Conservation (phyloP, 2,113 vertebrate species). For the Peromyscus polionotus region DNA sequence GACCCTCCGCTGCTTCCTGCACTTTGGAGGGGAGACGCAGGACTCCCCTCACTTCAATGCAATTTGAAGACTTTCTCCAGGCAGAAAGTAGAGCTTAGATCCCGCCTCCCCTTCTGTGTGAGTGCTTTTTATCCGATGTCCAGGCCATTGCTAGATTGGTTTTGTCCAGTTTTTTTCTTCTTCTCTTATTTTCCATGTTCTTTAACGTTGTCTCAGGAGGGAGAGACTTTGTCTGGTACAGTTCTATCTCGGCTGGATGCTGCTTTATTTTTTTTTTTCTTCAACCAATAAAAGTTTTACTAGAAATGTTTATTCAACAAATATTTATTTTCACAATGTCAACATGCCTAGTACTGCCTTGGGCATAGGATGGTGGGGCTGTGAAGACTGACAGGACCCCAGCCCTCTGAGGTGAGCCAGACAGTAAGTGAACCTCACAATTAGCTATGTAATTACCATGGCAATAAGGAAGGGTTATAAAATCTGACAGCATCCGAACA, state of each 20-base stretch:
- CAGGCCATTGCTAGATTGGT: accelerated
- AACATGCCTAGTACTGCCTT: background rate
- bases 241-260: background rate
- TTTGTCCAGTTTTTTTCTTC: background rate
- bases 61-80: background rate
- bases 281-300: background rate
- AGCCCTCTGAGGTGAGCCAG: background rate
- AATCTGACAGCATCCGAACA: background rate
- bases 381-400: background rate
- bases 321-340: background rate
- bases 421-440: accelerated
- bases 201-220: background rate
- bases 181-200: background rate
- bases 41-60: too few relatives aligned
- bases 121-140: accelerated
- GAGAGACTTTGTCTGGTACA: background rate
- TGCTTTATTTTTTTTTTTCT: background rate
- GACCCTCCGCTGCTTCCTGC: background rate
- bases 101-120: accelerated
- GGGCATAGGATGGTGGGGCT: accelerated
- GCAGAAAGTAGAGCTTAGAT: accelerated
- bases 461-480: background rate
- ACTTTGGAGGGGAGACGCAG: too few relatives aligned
- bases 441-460: background rate
- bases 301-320: background rate